phyloP scores from a whole-genome alignment of 2,797 vertebrate species.

The Xenentodon cancila region DNA sequence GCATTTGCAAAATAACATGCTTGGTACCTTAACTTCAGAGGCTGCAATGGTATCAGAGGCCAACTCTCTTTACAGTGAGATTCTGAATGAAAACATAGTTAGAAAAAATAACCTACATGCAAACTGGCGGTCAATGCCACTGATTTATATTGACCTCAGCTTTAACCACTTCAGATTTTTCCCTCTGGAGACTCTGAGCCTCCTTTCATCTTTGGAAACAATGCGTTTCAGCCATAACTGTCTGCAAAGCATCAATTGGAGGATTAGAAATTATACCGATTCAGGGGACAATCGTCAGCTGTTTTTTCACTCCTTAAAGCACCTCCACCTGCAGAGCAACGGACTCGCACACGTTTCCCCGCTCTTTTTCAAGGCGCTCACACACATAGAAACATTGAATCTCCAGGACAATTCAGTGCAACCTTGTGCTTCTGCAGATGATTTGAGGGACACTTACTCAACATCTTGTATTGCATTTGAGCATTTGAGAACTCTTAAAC shows the following conservation, averaged over 20 bases:
- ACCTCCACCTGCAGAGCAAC: slow-evolving; percentile 74
- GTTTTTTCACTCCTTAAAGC: slow-evolving; percentile 68
- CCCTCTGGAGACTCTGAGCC: slow-evolving; percentile 75
- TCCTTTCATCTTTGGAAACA: slow-evolving; percentile 74
- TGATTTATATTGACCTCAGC: slow-evolving; percentile 84
- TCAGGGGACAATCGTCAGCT: slow-evolving; percentile 36
- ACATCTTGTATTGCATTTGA: slow-evolving; percentile 65
- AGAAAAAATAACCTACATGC: slow-evolving; percentile 52
- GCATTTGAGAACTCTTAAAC: slow-evolving; percentile 66
- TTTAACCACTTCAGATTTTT: slow-evolving; percentile 80
- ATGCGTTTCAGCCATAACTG: slow-evolving; percentile 84
- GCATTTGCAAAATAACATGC: slow-evolving; percentile 82
- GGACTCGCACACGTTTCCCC: slow-evolving; percentile 64
- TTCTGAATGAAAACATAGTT: slow-evolving; percentile 34
- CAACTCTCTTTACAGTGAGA: slow-evolving; percentile 64
- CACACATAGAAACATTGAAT: slow-evolving; percentile 72
- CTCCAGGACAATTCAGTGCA: slow-evolving; percentile 73
- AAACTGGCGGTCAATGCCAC: slow-evolving; percentile 45
- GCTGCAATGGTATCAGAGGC: slow-evolving; percentile 55
- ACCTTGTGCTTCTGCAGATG: slow-evolving; percentile 52
- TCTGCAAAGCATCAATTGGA: slow-evolving; percentile 71
- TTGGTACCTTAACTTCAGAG: slow-evolving; percentile 73
- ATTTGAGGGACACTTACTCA: slow-evolving; percentile 15
- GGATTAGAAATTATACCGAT: slow-evolving; percentile 44
- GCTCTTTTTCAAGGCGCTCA: slow-evolving; percentile 64